A percentile compares a stretch with the other conserved stretches of the same genome.
Conservation (phyloP, 2,797 vertebrate species). For the Acomys russatus region DNA sequence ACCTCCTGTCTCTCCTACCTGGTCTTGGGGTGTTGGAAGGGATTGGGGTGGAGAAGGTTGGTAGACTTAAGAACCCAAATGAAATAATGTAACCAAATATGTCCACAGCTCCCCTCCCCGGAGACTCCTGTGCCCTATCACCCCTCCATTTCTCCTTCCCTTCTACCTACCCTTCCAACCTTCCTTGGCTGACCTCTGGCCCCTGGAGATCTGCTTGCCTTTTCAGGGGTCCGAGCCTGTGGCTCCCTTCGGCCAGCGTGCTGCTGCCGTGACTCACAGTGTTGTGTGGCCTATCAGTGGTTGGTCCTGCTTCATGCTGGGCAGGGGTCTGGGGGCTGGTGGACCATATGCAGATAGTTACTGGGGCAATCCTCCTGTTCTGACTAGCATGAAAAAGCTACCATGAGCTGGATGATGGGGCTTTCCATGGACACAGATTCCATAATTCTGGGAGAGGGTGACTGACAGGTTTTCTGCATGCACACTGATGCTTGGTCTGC, state of each 20-base stretch:
- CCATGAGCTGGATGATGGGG: background rate
- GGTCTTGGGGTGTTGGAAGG: too few relatives aligned
- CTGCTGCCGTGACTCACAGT: background rate
- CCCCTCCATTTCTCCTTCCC: background rate
- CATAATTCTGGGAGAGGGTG: background rate
- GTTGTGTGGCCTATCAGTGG: too few relatives aligned
- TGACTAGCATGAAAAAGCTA: background rate
- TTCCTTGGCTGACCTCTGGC: rapidly evolving
- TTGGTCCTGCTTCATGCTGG: background rate
- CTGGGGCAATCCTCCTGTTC: too few relatives aligned
- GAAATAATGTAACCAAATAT: too few relatives aligned
- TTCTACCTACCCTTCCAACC: background rate
- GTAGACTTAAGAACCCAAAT: too few relatives aligned
- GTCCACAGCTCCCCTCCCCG: too few relatives aligned
- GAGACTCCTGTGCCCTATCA: background rate
- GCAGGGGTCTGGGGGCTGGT: too few relatives aligned
- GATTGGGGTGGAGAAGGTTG: too few relatives aligned
- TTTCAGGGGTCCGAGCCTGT: background rate
- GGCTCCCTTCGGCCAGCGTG: background rate
- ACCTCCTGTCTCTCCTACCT: too few relatives aligned
- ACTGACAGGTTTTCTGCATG: too few relatives aligned
- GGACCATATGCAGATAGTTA: background rate
- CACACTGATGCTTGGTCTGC: background rate
- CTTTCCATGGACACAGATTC: background rate
- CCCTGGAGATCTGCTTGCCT: too few relatives aligned